phyloP scores from a whole-genome alignment of 2,888 invertebrate genomes.

The Leptopilina myrica region DNA sequence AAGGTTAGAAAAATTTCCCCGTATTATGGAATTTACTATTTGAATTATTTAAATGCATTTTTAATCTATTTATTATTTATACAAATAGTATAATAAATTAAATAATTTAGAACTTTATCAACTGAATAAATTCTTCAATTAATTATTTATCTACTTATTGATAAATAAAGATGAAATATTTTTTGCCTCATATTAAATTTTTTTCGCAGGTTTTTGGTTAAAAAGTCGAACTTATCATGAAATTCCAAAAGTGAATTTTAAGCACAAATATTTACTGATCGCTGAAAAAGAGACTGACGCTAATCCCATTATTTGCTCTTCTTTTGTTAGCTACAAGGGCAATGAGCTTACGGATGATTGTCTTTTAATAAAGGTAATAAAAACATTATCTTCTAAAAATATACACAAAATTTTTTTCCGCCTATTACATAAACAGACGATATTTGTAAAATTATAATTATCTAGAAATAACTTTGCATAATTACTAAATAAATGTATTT shows the following conservation, averaged over 20 bases:
- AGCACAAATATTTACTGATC: constrained; percentile 70
- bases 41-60: too few species aligned
- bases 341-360: constrained; percentile 71
- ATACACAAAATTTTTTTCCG: constrained; percentile 28
- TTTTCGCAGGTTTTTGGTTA: constrained; percentile 66
- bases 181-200: not conserved
- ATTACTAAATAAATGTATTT: not conserved
- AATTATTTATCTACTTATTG: not conserved
- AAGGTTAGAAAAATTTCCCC: too few species aligned
- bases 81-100: too few species aligned
- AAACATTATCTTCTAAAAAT: constrained; percentile 37
- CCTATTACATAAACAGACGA: not conserved
- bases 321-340: constrained; percentile 68
- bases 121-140: too few species aligned
- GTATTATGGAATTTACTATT: too few species aligned
- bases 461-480: not conserved
- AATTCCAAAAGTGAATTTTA: constrained; percentile 67
- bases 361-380: constrained; percentile 66
- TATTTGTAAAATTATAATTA: not conserved
- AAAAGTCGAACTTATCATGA: constrained; percentile 68
- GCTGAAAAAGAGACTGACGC: constrained; percentile 63
- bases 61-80: too few species aligned
- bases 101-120: too few species aligned
- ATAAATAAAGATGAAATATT: not conserved
- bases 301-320: constrained; percentile 69